Percentiles rank a stretch among this genome's conserved stretches.
These are phyloP conservation scores for Pammene fasciana DNA, from an alignment of 2,888 invertebrate species.

Conservation along the genomic window DNA sequence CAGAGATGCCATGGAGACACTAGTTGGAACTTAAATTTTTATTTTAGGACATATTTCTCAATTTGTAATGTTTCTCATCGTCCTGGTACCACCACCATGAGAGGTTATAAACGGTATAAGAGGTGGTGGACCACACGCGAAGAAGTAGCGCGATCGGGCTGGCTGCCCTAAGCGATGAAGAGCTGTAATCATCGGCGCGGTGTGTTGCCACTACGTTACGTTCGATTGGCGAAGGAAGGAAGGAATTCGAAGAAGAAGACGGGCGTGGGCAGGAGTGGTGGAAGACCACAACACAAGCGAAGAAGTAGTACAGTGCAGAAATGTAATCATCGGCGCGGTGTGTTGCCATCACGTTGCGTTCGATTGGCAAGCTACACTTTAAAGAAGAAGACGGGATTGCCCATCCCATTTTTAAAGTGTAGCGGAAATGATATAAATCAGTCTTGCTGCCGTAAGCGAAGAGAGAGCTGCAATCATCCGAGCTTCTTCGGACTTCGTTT, in stretches of 20 bases:
- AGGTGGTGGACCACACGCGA: constrained; percentile 37
- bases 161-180: constrained; percentile 30
- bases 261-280: too few species aligned
- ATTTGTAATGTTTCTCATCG: background rate
- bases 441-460: too few species aligned
- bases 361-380: constrained; percentile 10
- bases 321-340: constrained; percentile 1
- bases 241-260: background rate
- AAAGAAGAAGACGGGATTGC: background rate
- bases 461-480: too few species aligned
- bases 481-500: too few species aligned
- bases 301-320: too few species aligned
- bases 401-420: too few species aligned
- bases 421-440: too few species aligned
- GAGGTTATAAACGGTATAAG: background rate
- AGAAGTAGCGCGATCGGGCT: constrained; percentile 28
- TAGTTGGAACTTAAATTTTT: too few species aligned
- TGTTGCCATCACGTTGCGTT: background rate
- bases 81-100: background rate
- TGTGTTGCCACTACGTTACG: background rate
- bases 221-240: constrained; percentile 21
- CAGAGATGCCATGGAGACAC: too few species aligned
- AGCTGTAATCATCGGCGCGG: constrained; percentile 32
- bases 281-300: too few species aligned
- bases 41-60: background rate